A percentile compares a stretch with the other conserved stretches of the same genome.
Evolutionary conservation across 1,140 invertebrate species (phyloP).

Genomic region (Penaeus chinensis): DNA sequence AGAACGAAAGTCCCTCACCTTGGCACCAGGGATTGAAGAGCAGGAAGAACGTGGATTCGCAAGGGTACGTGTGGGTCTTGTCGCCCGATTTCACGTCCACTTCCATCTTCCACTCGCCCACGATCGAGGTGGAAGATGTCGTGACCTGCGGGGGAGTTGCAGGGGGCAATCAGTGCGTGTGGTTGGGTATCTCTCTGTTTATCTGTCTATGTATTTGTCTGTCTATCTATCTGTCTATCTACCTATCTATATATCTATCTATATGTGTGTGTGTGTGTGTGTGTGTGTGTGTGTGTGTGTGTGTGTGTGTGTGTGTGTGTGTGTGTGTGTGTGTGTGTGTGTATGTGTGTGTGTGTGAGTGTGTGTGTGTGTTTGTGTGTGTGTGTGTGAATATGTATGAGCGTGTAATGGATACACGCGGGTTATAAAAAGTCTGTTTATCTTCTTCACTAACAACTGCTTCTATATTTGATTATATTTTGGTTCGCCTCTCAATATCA

Average conservation of each 20-base stretch:
- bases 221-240: neutral
- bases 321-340: neutral
- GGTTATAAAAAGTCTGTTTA: neutral
- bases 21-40: conserved; percentile 76
- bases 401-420: neutral
- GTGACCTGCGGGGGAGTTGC: conserved; percentile 74
- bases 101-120: conserved; percentile 88
- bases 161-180: neutral
- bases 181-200: neutral
- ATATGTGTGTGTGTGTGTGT: no score
- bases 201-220: neutral
- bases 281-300: neutral
- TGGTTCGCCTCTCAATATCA: no score
- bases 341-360: neutral
- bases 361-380: neutral
- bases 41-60: conserved; percentile 77
- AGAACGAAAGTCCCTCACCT: conserved; percentile 67
- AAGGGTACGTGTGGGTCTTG: conserved; percentile 74
- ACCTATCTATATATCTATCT: neutral
- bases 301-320: neutral
- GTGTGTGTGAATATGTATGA: neutral
- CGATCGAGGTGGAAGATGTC: conserved; percentile 78
- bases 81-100: conserved; percentile 81
- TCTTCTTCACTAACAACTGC: no score
- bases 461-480: no score